Evolutionary conservation across 2,888 invertebrate genomes (phyloP), one percentile per base, ranked within the genome.

Genomic region (Drosophila kanekoi): DNA sequence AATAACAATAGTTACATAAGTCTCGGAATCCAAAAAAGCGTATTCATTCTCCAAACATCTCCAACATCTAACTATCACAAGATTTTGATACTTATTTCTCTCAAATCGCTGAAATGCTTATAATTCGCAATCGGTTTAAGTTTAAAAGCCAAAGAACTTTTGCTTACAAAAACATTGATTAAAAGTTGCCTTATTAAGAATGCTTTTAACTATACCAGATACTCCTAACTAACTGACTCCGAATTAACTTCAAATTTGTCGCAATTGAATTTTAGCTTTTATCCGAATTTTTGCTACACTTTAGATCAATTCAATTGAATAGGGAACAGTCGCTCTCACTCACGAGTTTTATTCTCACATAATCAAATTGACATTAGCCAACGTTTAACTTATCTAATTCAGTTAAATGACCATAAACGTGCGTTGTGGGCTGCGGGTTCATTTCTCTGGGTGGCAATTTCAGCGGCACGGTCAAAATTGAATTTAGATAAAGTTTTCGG

Each of bases 331-430:
- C 38, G 51, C 35, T 40, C 10, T 16, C 33, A 38, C 18, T 37
- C 41, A 41, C 44, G 32, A 60, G 49, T 69, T 70, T 66, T 61
- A 72, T 79, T 76, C 75, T 80, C 77, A 69, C 66, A 78, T 84
- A 79, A 86, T 88, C 70, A 76, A 84, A 81, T 86, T 79, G 88
- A 81, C 84, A 87, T 86, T 77, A 72, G 79, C 69, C 62, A 70
- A 71, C 75, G 81, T 72, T 81, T 74, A 83, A 83, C 84, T 79
- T 80, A 81, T 85, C 74, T 79, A 76, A 82, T 72, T 70, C 77
- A 40, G 74, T 79, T 74, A 63, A 74, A 72, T 64, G 77, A 41
- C 63, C 70, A 58, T 44, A 70, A 73, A 60, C 64, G 69, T 77
- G 72, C 57, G 59, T 47, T 48, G 48, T 18, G 62, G 52, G 56